Evolutionary conservation across 2,888 invertebrate genomes (phyloP).

Genomic region (Abrostola tripartita): DNA sequence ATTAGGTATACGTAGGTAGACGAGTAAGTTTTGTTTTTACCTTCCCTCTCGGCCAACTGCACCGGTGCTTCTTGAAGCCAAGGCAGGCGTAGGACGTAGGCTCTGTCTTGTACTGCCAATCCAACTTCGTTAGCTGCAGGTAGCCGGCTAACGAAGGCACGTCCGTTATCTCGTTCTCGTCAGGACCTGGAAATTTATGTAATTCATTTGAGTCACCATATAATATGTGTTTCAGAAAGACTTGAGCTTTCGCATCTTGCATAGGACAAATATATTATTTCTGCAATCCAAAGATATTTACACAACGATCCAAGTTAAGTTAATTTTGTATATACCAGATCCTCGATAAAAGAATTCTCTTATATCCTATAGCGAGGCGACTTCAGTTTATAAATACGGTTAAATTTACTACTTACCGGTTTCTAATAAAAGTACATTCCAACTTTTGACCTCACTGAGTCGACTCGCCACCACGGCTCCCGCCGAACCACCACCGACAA

Average conservation of each 20-base stretch:
- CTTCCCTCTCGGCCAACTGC: constrained; percentile 96
- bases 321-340: too few relatives aligned
- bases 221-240: too few relatives aligned
- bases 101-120: constrained; percentile 97
- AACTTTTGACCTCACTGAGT: constrained; percentile 92
- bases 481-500: constrained; percentile 96
- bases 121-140: constrained; percentile 94
- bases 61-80: constrained; percentile 93
- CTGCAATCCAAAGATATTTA: too few relatives aligned
- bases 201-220: constrained; percentile 8
- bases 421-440: constrained; percentile 94
- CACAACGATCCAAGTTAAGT: too few relatives aligned
- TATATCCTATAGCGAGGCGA: too few relatives aligned
- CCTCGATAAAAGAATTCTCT: too few relatives aligned
- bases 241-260: too few relatives aligned
- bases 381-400: too few relatives aligned
- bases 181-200: constrained; percentile 90
- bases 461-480: constrained; percentile 96
- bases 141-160: constrained; percentile 96
- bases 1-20: too few relatives aligned
- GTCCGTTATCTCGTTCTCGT: constrained; percentile 96
- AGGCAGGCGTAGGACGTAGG: constrained; percentile 94
- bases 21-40: constrained; percentile 53
- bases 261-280: too few relatives aligned
- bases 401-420: constrained; percentile 82